Evolutionary conservation across 2,113 vertebrate genomes (phyloP).

Genomic region (Charina bottae): DNA sequence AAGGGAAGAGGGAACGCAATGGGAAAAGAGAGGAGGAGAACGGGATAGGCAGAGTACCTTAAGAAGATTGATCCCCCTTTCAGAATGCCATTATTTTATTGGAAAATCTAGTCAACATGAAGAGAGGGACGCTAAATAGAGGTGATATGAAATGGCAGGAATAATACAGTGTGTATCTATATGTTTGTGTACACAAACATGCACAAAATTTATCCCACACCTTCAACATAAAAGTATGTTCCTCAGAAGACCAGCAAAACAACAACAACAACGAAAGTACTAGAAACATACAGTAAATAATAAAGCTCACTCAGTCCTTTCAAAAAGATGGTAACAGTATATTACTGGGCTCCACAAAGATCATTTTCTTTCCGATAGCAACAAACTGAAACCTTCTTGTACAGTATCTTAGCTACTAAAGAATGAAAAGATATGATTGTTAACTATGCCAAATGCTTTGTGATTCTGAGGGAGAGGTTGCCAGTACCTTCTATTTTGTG

Average conservation of each 20-base stretch:
- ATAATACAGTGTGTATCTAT: neutral
- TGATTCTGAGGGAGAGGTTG: neutral
- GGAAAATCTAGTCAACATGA: neutral
- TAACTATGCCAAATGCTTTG: neutral
- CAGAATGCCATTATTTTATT: neutral
- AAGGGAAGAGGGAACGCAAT: neutral
- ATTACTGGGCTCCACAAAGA: neutral
- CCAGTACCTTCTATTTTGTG: neutral
- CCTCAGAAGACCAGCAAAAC: neutral
- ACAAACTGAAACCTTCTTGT: neutral
- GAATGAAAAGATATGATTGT: neutral
- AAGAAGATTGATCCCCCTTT: neutral
- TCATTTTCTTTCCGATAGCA: neutral
- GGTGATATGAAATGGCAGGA: neutral
- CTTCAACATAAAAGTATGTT: neutral
- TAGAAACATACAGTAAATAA: neutral
- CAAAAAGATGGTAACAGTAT: neutral
- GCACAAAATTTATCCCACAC: neutral
- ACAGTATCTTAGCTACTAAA: neutral
- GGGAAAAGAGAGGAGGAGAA: too few relatives aligned
- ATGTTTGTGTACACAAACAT: neutral
- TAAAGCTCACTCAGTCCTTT: too few relatives aligned
- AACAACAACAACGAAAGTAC: neutral
- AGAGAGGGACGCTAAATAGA: neutral
- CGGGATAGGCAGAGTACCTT: neutral